These are phyloP conservation scores for Aricia artaxerxes DNA, from an alignment of 2,888 invertebrate genomes.

Conservation along the genomic window DNA sequence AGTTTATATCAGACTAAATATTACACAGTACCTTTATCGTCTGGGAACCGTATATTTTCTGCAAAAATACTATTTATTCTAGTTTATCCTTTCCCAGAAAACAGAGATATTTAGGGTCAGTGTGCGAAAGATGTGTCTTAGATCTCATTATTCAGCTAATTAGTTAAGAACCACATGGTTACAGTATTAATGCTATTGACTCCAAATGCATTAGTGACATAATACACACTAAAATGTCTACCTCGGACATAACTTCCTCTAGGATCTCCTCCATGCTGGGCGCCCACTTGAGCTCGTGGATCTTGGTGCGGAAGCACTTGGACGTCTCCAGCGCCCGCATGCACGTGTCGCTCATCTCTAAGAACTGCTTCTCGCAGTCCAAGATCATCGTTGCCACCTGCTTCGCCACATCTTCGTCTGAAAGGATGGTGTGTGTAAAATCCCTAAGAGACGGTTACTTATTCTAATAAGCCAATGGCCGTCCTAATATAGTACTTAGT, in stretches of 20 bases:
- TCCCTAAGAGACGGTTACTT: no score
- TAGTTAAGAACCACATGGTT: no score
- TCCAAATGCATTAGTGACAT: accelerated
- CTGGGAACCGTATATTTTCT: no score
- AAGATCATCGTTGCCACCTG: conserved; percentile 60
- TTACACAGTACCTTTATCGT: no score
- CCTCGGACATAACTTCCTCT: conserved; percentile 60
- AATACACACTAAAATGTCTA: conserved; percentile 27
- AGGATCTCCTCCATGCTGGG: conserved; percentile 62
- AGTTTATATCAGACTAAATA: no score
- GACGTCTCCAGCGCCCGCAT: conserved; percentile 54
- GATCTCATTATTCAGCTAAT: no score
- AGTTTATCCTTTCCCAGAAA: no score
- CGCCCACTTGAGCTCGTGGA: conserved; percentile 69
- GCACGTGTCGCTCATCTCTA: conserved; percentile 53
- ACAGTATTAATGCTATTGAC: not conserved
- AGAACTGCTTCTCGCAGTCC: conserved; percentile 55
- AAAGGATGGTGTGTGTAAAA: not conserved
- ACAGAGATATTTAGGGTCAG: no score
- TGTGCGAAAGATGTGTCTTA: no score
- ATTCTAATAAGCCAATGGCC: no score
- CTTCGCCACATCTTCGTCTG: conserved; percentile 62
- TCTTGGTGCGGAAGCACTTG: conserved; percentile 68
- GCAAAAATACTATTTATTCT: no score
- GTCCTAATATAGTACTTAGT: no score